Evolutionary conservation across 2,113 vertebrate genomes (phyloP).

Genomic region (Sylvietta virens): DNA sequence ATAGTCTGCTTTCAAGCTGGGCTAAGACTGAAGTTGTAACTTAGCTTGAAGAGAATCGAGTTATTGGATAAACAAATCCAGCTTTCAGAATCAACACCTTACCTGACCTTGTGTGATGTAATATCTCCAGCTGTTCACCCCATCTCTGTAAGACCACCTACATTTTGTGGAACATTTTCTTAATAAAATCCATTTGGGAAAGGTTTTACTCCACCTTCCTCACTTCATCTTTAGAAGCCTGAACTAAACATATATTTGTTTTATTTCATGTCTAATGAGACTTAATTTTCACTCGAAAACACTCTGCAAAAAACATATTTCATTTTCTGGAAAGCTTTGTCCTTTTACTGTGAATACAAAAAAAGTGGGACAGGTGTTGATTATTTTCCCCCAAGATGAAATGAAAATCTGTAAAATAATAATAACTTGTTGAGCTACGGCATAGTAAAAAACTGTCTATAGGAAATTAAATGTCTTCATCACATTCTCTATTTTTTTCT

Average conservation of each 20-base stretch:
- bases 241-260: neutral
- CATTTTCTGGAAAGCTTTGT: neutral
- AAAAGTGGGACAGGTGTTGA: neutral
- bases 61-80: neutral
- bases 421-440: neutral
- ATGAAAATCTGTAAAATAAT: neutral
- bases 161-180: neutral
- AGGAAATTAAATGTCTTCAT: neutral
- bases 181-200: neutral
- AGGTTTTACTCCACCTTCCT: neutral
- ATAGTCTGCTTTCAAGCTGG: neutral
- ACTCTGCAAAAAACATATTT: neutral
- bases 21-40: neutral
- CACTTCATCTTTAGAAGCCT: neutral
- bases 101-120: neutral
- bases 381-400: neutral
- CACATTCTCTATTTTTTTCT: neutral
- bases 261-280: neutral
- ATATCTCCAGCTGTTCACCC: neutral
- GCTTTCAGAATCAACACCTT: neutral
- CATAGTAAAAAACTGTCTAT: neutral
- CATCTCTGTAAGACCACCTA: neutral
- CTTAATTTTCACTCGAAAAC: neutral
- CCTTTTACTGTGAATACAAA: neutral
- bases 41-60: neutral